Conservation (phyloP, 2,113 vertebrate genomes). For the Hemiscyllium ocellatum region DNA sequence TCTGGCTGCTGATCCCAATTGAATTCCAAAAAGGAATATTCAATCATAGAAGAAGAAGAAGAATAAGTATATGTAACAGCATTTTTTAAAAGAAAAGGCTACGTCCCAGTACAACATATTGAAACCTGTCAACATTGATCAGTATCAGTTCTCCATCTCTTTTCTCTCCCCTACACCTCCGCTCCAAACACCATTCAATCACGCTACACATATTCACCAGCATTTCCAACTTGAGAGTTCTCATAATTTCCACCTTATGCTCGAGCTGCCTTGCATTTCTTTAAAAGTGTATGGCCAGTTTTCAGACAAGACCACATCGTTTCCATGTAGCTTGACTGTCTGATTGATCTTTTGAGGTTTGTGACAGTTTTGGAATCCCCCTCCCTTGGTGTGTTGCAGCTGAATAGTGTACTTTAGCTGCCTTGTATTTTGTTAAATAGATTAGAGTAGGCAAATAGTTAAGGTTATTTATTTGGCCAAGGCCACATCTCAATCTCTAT, state of each 20-base stretch:
- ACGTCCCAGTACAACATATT: too few relatives aligned
- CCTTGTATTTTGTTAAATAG: background rate
- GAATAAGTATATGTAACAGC: background rate
- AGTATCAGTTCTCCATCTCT: too few relatives aligned
- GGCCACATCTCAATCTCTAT: background rate
- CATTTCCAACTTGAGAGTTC: background rate
- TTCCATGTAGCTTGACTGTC: background rate
- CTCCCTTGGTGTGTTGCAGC: background rate
- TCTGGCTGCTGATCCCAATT: background rate
- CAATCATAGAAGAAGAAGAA: background rate
- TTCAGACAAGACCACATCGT: background rate
- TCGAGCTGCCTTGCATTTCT: too few relatives aligned
- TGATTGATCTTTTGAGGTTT: background rate
- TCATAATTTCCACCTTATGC: background rate
- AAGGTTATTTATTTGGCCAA: background rate
- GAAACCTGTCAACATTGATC: too few relatives aligned
- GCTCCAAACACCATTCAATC: background rate
- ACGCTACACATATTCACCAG: background rate
- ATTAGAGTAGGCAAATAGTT: background rate
- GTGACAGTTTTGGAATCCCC: background rate
- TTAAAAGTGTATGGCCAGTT: background rate
- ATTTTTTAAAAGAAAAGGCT: too few relatives aligned
- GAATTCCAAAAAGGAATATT: background rate
- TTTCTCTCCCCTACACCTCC: too few relatives aligned
- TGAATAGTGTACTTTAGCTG: background rate